Evolutionary conservation across 2,888 invertebrate genomes (phyloP), one percentile per base, ranked within the genome.

Genomic region (Meghimatium bilineatum): DNA sequence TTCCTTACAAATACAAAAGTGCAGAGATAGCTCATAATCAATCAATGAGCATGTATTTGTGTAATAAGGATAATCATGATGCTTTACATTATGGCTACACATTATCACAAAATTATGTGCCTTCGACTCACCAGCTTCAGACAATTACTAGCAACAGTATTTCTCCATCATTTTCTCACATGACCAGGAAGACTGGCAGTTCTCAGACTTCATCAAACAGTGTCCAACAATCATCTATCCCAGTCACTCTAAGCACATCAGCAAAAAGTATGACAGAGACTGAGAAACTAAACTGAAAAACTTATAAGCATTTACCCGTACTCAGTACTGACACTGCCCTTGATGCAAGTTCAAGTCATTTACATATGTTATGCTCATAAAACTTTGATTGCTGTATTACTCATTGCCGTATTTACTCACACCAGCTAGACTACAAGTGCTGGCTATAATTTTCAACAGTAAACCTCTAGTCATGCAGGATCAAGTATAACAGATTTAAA

Each of bases 31-130:
- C 56, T 71, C 56, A 36, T 49, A 80, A 52, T 80, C 71, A 49
- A 20, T 38, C 80, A n/a, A n/a, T 80, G n/a, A 80, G 56, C n/a
- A 71, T 80, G 80, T 80, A 71, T n/a, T 32, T 69, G n/a, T 10
- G 29, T 56, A 71, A 80, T 56, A 52, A 56, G 14, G 80, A n/a
- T 20, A 71, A 78, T 66, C 78, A 78, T 32, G 78, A 78, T 67
- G 44, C 66, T 63, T 38, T 78, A 32, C 78, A 36, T 49, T 78
- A 66, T 38, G 38, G 49, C 29, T 66, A 66, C 32, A 29, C 67
- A 44, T 78, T 78, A 23, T 49, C 66, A 44, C 67, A 56, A 26
- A 78, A 17, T 38, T 66, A 38, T 66, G 29, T 66, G 29, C 78
- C 63, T 3, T 10, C 44, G 63, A 6, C 78, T 44, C 67, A 78